Evolutionary conservation across 2,113 vertebrate genomes (phyloP).

Genomic region (Chroicocephalus ridibundus): DNA sequence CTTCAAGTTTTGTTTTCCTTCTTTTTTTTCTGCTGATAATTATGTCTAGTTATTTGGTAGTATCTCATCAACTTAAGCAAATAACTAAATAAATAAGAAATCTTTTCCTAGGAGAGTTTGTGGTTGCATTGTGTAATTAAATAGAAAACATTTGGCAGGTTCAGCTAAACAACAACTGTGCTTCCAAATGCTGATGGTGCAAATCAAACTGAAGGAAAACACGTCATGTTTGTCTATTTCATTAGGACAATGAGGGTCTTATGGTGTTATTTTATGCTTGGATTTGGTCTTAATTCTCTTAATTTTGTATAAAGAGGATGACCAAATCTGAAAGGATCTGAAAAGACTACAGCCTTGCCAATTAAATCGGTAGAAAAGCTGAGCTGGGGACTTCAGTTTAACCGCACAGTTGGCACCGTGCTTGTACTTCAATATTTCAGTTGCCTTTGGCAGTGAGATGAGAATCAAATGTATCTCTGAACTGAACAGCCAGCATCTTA

Average conservation of each 20-base stretch:
- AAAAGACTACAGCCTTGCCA: constrained; percentile 15
- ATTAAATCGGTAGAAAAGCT: constrained; percentile 34
- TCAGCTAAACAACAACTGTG: constrained; percentile 26
- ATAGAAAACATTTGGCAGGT: constrained; percentile 45
- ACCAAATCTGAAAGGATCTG: constrained; percentile 19
- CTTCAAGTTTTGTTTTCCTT: neutral
- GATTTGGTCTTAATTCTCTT: constrained; percentile 30
- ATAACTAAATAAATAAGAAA: constrained; percentile 2
- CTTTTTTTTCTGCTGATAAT: neutral
- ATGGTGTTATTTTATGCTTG: neutral
- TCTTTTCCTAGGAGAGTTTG: neutral
- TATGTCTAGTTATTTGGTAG: neutral
- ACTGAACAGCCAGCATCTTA: neutral
- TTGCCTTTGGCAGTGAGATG: constrained; percentile 1
- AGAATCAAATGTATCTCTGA: constrained; percentile 21
- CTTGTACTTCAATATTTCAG: neutral
- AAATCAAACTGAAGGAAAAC: constrained; percentile 45
- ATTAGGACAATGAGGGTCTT: neutral
- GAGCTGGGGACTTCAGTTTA: constrained; percentile 25
- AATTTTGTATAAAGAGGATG: constrained; percentile 34
- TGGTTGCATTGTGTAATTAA: constrained; percentile 36
- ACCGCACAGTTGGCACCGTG: neutral
- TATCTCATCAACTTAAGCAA: neutral
- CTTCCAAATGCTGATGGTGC: constrained; percentile 26
- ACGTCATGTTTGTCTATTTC: neutral